Evolutionary conservation across 2,113 vertebrate species (phyloP), one percentile per base, ranked within the genome.

Genomic region (Pollachius pollachius): DNA sequence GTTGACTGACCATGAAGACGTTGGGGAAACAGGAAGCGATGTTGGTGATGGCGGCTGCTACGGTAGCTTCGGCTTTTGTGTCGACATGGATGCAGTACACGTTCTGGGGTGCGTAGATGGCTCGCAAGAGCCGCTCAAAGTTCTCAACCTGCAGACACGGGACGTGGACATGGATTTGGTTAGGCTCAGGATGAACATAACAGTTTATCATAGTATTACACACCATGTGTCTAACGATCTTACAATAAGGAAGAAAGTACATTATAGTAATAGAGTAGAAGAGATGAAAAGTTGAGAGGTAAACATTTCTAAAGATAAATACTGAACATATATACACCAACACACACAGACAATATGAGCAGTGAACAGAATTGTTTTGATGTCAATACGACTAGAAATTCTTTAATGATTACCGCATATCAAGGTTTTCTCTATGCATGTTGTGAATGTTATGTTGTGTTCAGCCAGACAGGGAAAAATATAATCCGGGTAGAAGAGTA

Each of bases 1-100:
- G 34, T 54, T 86, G 87, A 64, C 90, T 93, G 71, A 92, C 92
- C 81, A 96, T 84, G 30, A 96, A 94, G 66, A 95, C 88, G 4
- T 95, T 95, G 57, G 86, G 77, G 76, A 95, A 94, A 81, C 94
- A 96, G 25, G 92, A 92, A 0, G 87, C 85, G 27, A 96, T 92
- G 30, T 89, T 87, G 12, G 18, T 83, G 19, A 95, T 89, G 0
- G 93, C 92, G 1, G 73, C 77, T 70, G 88, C 58, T 63, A 93
- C 94, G 6, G 91, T 86, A 1, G 83, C 72, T 1, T 89, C 81
- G 2, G 94, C 90, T 41, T 95, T 96, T 81, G 61, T 88, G 58
- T 95, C 93, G 74, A 93, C 89, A 65, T 95, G 94, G 52, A 95
- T 30, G 30, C 82, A 93, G 93, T 94, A 77, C 89, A 91, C 17